Evolutionary conservation across 1,140 invertebrate species (phyloP).

Genomic region (Drosophila takahashii): DNA sequence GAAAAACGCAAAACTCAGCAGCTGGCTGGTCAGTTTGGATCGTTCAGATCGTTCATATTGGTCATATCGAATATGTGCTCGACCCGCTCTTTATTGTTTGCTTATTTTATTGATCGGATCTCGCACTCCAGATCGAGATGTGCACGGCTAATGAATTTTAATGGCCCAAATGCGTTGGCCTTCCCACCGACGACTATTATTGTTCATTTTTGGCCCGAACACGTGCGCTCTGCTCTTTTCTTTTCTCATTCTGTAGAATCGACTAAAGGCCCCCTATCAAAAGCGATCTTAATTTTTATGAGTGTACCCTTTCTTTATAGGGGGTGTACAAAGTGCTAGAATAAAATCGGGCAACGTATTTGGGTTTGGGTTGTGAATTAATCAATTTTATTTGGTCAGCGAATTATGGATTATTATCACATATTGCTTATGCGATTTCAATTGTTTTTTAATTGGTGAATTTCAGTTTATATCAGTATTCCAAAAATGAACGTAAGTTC

Average conservation of each 20-base stretch:
- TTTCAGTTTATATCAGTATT: not conserved
- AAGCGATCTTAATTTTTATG: constrained; percentile 25
- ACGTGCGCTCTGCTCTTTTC: constrained; percentile 20
- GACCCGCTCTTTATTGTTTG: constrained; percentile 45
- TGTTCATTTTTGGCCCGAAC: constrained; percentile 34
- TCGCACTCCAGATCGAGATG: constrained; percentile 46
- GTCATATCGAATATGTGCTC: constrained; percentile 1
- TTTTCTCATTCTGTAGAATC: not conserved
- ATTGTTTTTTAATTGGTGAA: constrained; percentile 18
- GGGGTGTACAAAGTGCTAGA: constrained; percentile 13
- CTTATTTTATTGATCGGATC: constrained; percentile 51
- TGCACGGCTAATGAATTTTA: constrained; percentile 52
- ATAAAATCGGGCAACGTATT: constrained; percentile 15
- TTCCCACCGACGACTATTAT: constrained; percentile 27
- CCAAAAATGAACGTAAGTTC: not conserved
- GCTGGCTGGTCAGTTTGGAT: constrained; percentile 12
- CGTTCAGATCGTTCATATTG: constrained; percentile 2
- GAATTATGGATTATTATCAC: constrained; percentile 27
- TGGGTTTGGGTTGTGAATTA: constrained; percentile 11
- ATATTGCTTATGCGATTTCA: not conserved
- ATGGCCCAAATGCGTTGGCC: constrained; percentile 39
- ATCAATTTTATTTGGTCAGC: constrained; percentile 17
- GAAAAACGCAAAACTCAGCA: constrained; percentile 8
- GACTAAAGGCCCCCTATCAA: not conserved
- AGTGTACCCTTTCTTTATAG: constrained; percentile 13